Evolutionary conservation across 2,113 vertebrate genomes (phyloP), one percentile per base, ranked within the genome.

Genomic region (Prinia subflava): DNA sequence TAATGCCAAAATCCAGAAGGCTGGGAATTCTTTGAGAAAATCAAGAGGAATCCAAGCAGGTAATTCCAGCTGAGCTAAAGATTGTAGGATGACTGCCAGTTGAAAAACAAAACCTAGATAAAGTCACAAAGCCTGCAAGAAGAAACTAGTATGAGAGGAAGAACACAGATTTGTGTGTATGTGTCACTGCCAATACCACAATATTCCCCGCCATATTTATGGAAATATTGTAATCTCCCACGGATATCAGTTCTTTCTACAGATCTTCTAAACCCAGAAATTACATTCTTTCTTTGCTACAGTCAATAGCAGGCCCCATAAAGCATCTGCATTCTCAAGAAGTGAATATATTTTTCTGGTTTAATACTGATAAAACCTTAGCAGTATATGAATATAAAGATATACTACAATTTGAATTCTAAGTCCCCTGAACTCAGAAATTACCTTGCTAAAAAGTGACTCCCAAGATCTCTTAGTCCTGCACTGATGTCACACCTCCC

Each of bases 61-160:
- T 88, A 95, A 78, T 87, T 92, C 92, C 82, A 83, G 79, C 83
- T 77, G 93, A 87, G 92, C 71, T 82, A 18, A 44, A 92, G 90
- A 81, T 1, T 89, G 92, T 23, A 46, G 37, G 71, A 83, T 60
- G 67, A 83, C 75, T 80, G 75, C 47, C 76, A 81, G 59, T n/a
- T 0, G 0, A 88, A 95, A 80, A 52, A 6, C 73, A 77, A 92
- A 74, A 92, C 33, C 85, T 42, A 83, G 53, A 52, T 65, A 8
- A 90, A 92, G 84, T 80, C 53, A 70, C 64, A 95, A 83, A 92
- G 71, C 35, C 93, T 76, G 46, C 69, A 63, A 92, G 59, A 92
- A 77, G 63, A 74, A 92, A 49, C 39, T 37, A 62, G 46, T 55
- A 65, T 19, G 47, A 92, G 52, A 95, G 17, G 52, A 87, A 92